Base-by-base conservation (phyloP, 2,797 vertebrate genomes). In the Alca torda region DNA sequence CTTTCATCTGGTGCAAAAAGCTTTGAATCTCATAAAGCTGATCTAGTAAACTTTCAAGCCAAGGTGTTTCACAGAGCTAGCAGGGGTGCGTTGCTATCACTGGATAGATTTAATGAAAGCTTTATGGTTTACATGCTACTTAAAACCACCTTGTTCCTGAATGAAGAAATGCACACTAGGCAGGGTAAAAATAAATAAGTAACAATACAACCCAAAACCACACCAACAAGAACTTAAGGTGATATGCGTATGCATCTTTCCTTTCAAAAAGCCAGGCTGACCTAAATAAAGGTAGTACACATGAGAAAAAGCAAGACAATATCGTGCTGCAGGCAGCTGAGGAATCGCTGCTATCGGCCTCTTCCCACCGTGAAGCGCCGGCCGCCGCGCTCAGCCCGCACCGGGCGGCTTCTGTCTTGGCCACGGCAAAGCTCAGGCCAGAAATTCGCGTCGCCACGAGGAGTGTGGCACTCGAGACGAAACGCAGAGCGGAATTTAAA, bases 1-100 rank as follows among this genome's bases (percentile, higher is more conserved):
- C 74, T 95, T 96, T 96, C 69, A 83, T 75, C 76, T 86, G 82
- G 37, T 56, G 60, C 82, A 97, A 94, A 97, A 95, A 94, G 78
- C 96, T 91, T 90, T 54, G 60, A 91, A 61, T 90, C 91, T 94
- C 93, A 61, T 93, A 94, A 97, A 97, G 93, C 14, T 2, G 21
- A 68, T 24, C 78, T 3, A 93, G 76, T 91, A 96, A 98, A 97
- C 87, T 95, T 96, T 76, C 48, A 90, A 96, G 89, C 54, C 82
- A 79, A 68, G 43, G 39, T 83, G 63, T 92, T 97, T 93, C 79
- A 41, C 8, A 68, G 80, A 69, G 56, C 88, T 91, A 90, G 63
- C 72, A 70, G 64, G 39, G 61, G 87, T 61, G 45, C 63, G 37
- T 2, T 94, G 89, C 84, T 91, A 90, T 84, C 90, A 81, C 70